These are phyloP conservation scores for Cotesia chilonis DNA, from an alignment of 1,140 invertebrate species.

Conservation along the genomic window DNA sequence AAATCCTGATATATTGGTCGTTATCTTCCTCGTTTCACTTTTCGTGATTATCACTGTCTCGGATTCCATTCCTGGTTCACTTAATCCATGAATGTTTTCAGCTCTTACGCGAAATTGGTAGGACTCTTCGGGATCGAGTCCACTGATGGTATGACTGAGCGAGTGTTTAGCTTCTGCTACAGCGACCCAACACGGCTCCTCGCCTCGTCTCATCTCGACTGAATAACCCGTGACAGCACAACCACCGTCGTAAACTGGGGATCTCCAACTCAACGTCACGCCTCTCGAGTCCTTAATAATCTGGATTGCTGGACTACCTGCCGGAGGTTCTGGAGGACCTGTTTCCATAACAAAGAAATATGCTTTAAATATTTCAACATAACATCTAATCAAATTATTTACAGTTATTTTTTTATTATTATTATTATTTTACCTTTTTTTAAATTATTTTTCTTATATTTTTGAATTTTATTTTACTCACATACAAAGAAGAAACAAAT, in stretches of 20 bases:
- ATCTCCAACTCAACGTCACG: slow-evolving; percentile 80
- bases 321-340: slow-evolving; percentile 80
- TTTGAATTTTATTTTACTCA: too few species aligned
- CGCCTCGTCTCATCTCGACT: slow-evolving; percentile 75
- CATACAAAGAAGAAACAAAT: too few species aligned
- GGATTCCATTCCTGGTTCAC: slow-evolving; percentile 73
- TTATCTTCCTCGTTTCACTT: slow-evolving; percentile 47
- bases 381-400: neutral
- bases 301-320: slow-evolving; percentile 71
- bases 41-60: slow-evolving; percentile 60
- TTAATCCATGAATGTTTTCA: slow-evolving; percentile 80
- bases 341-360: slow-evolving; percentile 38
- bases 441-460: too few species aligned
- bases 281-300: slow-evolving; percentile 53
- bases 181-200: slow-evolving; percentile 68
- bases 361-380: neutral
- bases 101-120: slow-evolving; percentile 81
- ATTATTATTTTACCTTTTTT: too few species aligned
- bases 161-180: slow-evolving; percentile 72
- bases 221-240: slow-evolving; percentile 83
- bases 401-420: neutral
- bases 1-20: slow-evolving; percentile 6
- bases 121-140: slow-evolving; percentile 67
- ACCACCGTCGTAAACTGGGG: slow-evolving; percentile 85
- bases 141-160: slow-evolving; percentile 70